Evolutionary conservation across 37 sponge, comb jelly and placozoan genomes (phyloP).

Genomic region (Chondrilla cf. caribensis): DNA sequence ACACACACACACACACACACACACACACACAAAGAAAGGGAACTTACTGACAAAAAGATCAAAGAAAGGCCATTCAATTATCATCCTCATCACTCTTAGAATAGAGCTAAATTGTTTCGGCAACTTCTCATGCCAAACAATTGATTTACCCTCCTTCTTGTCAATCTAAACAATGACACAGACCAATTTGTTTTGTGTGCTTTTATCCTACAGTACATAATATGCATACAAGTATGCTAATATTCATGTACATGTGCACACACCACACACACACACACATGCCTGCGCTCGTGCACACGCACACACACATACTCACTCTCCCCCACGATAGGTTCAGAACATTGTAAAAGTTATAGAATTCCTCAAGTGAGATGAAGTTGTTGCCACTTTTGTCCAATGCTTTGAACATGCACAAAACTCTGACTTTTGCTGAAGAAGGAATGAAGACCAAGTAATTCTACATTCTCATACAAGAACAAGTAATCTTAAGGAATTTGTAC

Average conservation of each 20-base stretch:
- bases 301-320: conserved; percentile 24
- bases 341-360: conserved; percentile 73
- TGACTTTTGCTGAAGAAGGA: conserved; percentile 52
- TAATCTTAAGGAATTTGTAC: no score
- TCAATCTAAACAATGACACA: background rate
- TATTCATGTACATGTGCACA: no score
- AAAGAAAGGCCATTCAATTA: conserved; percentile 39
- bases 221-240: background rate
- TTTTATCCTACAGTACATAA: background rate
- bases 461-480: no score
- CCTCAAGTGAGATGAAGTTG: conserved; percentile 29
- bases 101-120: background rate
- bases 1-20: background rate
- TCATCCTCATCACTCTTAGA: background rate
- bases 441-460: background rate
- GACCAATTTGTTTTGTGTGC: no score
- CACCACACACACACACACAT: no score
- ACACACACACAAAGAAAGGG: background rate
- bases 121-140: conserved; percentile 7
- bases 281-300: background rate
- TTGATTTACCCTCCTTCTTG: background rate
- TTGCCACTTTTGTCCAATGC: conserved; percentile 40
- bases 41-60: conserved; percentile 20
- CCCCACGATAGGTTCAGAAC: conserved; percentile 56
- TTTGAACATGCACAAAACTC: conserved; percentile 77